A percentile compares a stretch with the other conserved stretches of the same genome.
Conservation (phyloP, 1,140 invertebrate species). For the Tetramorium parvispinum region DNA sequence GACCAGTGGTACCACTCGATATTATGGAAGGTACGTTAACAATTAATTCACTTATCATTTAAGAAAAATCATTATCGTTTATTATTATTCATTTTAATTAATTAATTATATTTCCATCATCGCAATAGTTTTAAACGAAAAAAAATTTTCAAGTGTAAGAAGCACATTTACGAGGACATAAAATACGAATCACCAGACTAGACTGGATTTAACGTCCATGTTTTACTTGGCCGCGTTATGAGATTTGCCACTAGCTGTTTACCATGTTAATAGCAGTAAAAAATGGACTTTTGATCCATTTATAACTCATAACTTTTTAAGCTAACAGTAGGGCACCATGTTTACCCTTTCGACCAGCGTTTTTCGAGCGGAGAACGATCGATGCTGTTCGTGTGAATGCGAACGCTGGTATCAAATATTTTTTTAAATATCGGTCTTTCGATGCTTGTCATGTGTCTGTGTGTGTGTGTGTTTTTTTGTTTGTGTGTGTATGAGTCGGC, state of each 20-base stretch:
- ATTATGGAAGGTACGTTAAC: slow-evolving; percentile 91
- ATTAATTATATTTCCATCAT: not conserved
- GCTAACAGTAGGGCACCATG: not conserved
- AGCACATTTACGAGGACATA: not conserved
- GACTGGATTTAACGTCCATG: not conserved
- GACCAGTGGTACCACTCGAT: slow-evolving; percentile 95
- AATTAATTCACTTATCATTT: not conserved
- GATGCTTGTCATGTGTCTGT: not conserved
- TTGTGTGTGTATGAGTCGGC: not conserved
- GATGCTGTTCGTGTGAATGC: slow-evolving; percentile 1
- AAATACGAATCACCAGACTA: not conserved
- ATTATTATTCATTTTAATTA: not conserved
- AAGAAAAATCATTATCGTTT: not conserved
- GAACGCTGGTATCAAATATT: slow-evolving; percentile 32
- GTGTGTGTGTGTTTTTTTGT: no score
- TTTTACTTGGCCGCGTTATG: not conserved
- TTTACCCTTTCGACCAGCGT: not conserved
- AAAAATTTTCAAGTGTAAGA: not conserved
- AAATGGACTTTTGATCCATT: not conserved
- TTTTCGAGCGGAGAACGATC: not conserved
- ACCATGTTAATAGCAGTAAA: not conserved
- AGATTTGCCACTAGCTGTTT: not conserved
- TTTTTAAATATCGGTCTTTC: slow-evolving; percentile 44
- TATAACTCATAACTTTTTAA: slow-evolving; percentile 11
- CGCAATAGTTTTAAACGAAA: not conserved